Conservation (phyloP, 1,140 invertebrate genomes). For the Sarcophaga bullata region DNA sequence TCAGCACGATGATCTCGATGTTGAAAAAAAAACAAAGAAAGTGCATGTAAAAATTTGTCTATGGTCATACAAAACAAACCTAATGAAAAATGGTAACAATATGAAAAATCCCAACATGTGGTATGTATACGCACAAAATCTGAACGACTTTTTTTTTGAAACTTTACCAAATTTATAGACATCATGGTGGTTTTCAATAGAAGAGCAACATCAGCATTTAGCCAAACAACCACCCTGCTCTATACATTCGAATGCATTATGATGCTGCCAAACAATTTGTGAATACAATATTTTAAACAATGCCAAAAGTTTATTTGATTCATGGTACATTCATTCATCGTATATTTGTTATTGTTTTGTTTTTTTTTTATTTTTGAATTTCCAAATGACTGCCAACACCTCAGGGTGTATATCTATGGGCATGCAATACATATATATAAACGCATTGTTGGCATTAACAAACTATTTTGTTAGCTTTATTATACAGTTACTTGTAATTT, state of each 20-base stretch:
- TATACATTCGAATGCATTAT: not conserved
- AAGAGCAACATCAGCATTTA: slow-evolving; percentile 31
- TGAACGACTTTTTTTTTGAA: slow-evolving; percentile 20
- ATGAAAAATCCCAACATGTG: slow-evolving; percentile 27
- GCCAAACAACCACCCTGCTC: not conserved
- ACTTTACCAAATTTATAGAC: not conserved
- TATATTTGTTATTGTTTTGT: slow-evolving; percentile 3
- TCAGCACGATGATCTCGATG: not conserved
- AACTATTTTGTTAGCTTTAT: not conserved
- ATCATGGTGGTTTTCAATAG: slow-evolving; percentile 3
- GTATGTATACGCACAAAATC: slow-evolving; percentile 1
- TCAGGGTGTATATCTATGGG: slow-evolving; percentile 58
- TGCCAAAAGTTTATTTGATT: slow-evolving; percentile 25
- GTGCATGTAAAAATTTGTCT: not conserved
- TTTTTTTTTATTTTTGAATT: slow-evolving; percentile 22
- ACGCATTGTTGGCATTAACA: not conserved
- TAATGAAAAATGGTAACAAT: slow-evolving; percentile 4
- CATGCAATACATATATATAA: not conserved
- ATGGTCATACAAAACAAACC: not conserved
- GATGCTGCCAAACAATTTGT: too few relatives aligned
- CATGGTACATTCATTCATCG: not conserved
- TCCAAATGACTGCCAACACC: slow-evolving; percentile 60
- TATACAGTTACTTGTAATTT: too few relatives aligned
- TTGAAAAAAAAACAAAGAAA: too few relatives aligned
- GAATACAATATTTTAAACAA: not conserved